A percentile compares a stretch with the other conserved stretches of the same genome.
Conservation (phyloP, 2,888 invertebrate genomes). For the Ichneumon xanthorius region DNA sequence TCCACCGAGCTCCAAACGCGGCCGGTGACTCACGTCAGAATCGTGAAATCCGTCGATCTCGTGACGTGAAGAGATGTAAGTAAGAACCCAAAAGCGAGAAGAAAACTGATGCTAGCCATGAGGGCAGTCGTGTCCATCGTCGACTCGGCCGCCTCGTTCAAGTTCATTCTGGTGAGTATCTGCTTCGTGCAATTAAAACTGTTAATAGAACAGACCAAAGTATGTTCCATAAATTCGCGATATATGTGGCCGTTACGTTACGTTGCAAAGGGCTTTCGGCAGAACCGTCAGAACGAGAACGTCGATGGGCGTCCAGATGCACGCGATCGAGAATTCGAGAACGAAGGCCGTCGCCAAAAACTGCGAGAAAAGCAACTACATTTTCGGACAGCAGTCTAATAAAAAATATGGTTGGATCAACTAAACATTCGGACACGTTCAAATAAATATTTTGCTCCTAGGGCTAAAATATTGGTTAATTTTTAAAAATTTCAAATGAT, state of each 20-base stretch:
- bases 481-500: too few species aligned
- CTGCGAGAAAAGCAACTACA: slow-evolving; percentile 63
- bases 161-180: slow-evolving; percentile 69
- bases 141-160: slow-evolving; percentile 62
- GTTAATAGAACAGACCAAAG: slow-evolving; percentile 5
- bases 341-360: slow-evolving; percentile 78
- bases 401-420: too few species aligned
- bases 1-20: background rate
- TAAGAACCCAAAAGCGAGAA: slow-evolving; percentile 72
- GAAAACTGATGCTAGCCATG: slow-evolving; percentile 69
- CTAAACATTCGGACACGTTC: too few species aligned
- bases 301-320: slow-evolving; percentile 80
- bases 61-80: slow-evolving; percentile 74
- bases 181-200: slow-evolving; percentile 41
- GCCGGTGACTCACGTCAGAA: slow-evolving; percentile 70
- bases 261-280: slow-evolving; percentile 73
- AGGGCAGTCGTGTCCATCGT: slow-evolving; percentile 67
- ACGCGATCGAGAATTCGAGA: slow-evolving; percentile 78
- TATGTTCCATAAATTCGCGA: background rate
- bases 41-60: slow-evolving; percentile 73
- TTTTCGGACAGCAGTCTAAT: too few species aligned
- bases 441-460: too few species aligned
- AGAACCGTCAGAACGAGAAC: slow-evolving; percentile 74
- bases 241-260: slow-evolving; percentile 67
- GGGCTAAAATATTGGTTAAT: too few species aligned